phyloP scores from a whole-genome alignment of 1,140 invertebrate genomes.

The Habropoda laboriosa region DNA sequence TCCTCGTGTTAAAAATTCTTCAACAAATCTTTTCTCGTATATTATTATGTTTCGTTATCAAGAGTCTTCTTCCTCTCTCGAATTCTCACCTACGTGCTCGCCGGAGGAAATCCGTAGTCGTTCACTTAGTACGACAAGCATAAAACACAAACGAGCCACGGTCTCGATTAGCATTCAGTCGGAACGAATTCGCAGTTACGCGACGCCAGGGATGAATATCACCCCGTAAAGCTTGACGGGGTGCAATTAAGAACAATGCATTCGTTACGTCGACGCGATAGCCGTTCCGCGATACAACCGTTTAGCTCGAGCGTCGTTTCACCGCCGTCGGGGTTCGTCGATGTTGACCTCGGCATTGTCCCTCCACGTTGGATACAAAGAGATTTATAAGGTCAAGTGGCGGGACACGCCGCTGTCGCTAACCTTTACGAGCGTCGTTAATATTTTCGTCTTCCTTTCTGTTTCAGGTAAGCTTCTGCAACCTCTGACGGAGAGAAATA shows the following conservation, averaged over 20 bases:
- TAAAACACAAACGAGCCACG: constrained; percentile 14
- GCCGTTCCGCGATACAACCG: constrained; percentile 6
- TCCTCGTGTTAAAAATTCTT: too few species aligned
- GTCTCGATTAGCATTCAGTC: constrained; percentile 8
- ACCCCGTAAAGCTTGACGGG: constrained; percentile 16
- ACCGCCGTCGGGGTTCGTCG: constrained; percentile 19
- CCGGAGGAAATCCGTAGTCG: background rate
- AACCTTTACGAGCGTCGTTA: constrained; percentile 57
- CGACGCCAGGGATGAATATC: constrained; percentile 15
- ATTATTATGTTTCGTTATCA: background rate
- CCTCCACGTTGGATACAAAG: background rate
- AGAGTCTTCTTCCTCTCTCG: background rate
- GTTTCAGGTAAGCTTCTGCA: constrained; percentile 62
- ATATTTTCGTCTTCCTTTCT: constrained; percentile 59
- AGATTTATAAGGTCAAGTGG: constrained; percentile 60
- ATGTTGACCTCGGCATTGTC: constrained; percentile 57
- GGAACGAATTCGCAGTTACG: constrained; percentile 34
- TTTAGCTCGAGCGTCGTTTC: background rate
- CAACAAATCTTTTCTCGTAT: too few species aligned
- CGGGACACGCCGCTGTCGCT: constrained; percentile 34
- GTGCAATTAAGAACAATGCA: constrained; percentile 26
- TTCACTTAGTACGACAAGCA: background rate
- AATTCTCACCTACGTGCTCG: background rate
- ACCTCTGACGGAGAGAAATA: background rate
- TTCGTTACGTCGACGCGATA: constrained; percentile 10